These are phyloP conservation scores for Brachionus rubens DNA, from an alignment of 1,140 invertebrate species.

Conservation along the genomic window DNA sequence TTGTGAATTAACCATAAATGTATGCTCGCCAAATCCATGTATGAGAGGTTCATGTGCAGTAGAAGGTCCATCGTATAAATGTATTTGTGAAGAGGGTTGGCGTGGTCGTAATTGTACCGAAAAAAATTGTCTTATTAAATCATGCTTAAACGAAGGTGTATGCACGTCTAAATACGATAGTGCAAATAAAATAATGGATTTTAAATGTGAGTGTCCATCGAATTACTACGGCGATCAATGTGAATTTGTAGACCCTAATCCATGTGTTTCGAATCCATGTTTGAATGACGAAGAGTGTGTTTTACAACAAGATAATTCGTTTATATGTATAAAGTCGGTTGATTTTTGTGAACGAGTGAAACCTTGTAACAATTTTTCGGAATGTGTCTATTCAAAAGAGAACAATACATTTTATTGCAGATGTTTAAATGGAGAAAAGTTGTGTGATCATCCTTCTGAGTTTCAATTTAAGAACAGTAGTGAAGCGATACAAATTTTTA, in stretches of 20 bases:
- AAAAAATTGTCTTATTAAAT: constrained; percentile 28
- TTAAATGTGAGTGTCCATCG: constrained; percentile 33
- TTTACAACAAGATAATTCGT: neutral
- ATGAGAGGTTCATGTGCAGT: neutral
- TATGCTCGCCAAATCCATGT: constrained; percentile 41
- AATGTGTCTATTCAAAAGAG: constrained; percentile 27
- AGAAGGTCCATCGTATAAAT: neutral
- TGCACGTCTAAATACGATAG: constrained; percentile 30
- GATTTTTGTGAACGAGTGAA: constrained; percentile 41
- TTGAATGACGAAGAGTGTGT: constrained; percentile 18
- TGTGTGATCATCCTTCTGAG: neutral
- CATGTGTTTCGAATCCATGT: constrained; percentile 9
- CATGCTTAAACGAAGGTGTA: constrained; percentile 43
- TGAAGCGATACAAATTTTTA: neutral
- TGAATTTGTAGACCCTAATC: constrained; percentile 43
- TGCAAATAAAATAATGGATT: constrained; percentile 26
- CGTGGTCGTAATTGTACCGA: constrained; percentile 43
- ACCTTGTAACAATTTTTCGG: constrained; percentile 36
- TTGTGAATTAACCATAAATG: constrained; percentile 4
- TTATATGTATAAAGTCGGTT: constrained; percentile 6
- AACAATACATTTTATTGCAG: constrained; percentile 37
- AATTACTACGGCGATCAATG: constrained; percentile 49
- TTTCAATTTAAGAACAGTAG: neutral
- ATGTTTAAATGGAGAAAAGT: constrained; percentile 42
- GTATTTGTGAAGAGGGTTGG: constrained; percentile 43